Evolutionary conservation across 2,797 vertebrate genomes (phyloP).

Genomic region (Tangara arthus): DNA sequence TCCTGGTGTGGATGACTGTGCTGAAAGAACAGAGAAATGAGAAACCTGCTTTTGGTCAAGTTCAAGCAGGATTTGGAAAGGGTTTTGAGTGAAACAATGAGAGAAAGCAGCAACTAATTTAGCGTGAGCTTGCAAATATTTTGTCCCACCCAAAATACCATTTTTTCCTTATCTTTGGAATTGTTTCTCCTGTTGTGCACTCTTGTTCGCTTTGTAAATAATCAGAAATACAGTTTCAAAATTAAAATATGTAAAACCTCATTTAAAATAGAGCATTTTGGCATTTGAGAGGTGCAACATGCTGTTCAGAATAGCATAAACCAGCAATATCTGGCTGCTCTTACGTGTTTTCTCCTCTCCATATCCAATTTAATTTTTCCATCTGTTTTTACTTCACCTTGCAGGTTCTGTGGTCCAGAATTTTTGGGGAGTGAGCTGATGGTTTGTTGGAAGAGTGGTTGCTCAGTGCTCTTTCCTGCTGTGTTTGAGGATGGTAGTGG

Average conservation of each 20-base stretch:
- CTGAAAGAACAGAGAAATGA: background rate
- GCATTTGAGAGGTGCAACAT: background rate
- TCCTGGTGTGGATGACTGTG: background rate
- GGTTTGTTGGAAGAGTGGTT: background rate
- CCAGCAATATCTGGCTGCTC: background rate
- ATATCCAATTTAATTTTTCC: background rate
- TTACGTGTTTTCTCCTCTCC: background rate
- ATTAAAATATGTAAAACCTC: background rate
- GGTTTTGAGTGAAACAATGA: background rate
- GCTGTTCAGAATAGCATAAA: background rate
- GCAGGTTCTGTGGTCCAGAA: background rate
- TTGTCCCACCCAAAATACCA: background rate
- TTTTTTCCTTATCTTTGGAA: background rate
- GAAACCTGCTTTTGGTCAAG: background rate
- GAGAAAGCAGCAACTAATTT: background rate
- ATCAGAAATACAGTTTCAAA: background rate
- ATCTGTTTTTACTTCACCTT: background rate
- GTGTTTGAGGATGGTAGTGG: background rate
- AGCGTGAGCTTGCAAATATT: background rate
- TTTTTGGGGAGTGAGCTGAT: background rate
- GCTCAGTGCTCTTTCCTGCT: background rate
- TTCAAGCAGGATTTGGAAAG: background rate
- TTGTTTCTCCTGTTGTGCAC: background rate
- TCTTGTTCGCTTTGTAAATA: background rate
- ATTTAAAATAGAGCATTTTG: background rate